Evolutionary conservation across 2,888 invertebrate species (phyloP).

Genomic region (Zonitis immaculata): DNA sequence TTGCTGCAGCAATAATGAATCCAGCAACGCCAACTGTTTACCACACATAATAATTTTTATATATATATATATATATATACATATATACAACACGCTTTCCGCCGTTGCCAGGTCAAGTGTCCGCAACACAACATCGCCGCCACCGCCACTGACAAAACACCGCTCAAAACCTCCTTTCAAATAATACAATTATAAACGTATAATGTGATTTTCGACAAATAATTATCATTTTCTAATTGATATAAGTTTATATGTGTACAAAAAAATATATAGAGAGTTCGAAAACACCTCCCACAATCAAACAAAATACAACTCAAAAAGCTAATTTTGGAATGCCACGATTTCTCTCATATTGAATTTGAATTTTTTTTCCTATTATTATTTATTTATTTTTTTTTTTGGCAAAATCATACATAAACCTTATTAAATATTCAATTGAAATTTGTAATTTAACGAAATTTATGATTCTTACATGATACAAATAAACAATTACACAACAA

Average conservation of each 20-base stretch:
- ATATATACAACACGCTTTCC: constrained; percentile 45
- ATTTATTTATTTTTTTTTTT: too few species aligned
- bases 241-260: too few species aligned
- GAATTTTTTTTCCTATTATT: too few species aligned
- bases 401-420: too few species aligned
- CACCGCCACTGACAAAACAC: not conserved
- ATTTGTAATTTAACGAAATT: not conserved
- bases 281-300: constrained; percentile 43
- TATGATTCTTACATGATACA: not conserved
- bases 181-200: not conserved
- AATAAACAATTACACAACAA: constrained; percentile 14
- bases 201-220: too few species aligned
- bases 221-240: too few species aligned
- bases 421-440: too few species aligned
- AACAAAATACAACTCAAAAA: constrained; percentile 23
- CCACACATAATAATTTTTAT: constrained; percentile 25
- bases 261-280: too few species aligned
- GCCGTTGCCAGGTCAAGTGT: constrained; percentile 50
- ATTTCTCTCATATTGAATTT: constrained; percentile 1
- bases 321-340: constrained; percentile 43
- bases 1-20: not conserved
- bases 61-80: too few species aligned
- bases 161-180: constrained; percentile 4
- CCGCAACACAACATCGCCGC: constrained; percentile 48
- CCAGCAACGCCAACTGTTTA: constrained; percentile 2